Percentiles rank a stretch among this genome's conserved stretches.
These are phyloP conservation scores for Morus bassanus DNA, from an alignment of 2,797 vertebrate genomes.

Conservation along the genomic window DNA sequence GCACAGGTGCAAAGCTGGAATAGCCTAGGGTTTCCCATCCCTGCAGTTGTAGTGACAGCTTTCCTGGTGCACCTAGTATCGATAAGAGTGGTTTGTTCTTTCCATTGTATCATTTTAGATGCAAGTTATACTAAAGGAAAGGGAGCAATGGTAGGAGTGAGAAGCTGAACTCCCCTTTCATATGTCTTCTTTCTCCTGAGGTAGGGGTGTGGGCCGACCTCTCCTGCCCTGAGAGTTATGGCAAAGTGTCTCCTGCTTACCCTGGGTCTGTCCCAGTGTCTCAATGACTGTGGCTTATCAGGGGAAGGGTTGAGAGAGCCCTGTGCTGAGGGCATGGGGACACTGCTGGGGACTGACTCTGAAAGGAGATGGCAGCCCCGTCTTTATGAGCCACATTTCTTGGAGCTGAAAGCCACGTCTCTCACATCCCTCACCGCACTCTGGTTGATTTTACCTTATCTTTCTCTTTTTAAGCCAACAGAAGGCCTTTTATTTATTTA, in stretches of 20 bases:
- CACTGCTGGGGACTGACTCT: conserved; percentile 37
- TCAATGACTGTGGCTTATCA: background rate
- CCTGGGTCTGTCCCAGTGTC: conserved; percentile 37
- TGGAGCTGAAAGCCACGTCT: conserved; percentile 61
- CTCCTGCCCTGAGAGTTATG: conserved; percentile 35
- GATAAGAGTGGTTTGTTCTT: conserved; percentile 31
- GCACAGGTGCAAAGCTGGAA: conserved; percentile 28
- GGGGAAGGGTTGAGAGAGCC: conserved; percentile 37
- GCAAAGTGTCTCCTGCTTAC: conserved; percentile 26
- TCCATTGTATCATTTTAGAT: conserved; percentile 54
- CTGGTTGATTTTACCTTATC: conserved; percentile 69
- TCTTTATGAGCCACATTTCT: conserved; percentile 62
- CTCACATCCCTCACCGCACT: conserved; percentile 19
- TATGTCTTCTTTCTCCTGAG: conserved; percentile 44
- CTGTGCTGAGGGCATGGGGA: conserved; percentile 15
- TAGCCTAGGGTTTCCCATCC: conserved; percentile 50
- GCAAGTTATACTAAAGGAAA: conserved; percentile 52
- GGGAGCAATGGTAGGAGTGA: conserved; percentile 42
- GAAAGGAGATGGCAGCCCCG: conserved; percentile 57
- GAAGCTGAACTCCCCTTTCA: conserved; percentile 32
- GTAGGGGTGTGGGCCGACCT: conserved; percentile 13
- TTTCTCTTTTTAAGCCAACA: conserved; percentile 73
- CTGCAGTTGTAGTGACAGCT: conserved; percentile 67
- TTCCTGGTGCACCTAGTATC: conserved; percentile 49
- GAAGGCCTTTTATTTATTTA: conserved; percentile 70